These are phyloP conservation scores for Limosa lapponica DNA, from an alignment of 2,797 vertebrate species.

Conservation along the genomic window DNA sequence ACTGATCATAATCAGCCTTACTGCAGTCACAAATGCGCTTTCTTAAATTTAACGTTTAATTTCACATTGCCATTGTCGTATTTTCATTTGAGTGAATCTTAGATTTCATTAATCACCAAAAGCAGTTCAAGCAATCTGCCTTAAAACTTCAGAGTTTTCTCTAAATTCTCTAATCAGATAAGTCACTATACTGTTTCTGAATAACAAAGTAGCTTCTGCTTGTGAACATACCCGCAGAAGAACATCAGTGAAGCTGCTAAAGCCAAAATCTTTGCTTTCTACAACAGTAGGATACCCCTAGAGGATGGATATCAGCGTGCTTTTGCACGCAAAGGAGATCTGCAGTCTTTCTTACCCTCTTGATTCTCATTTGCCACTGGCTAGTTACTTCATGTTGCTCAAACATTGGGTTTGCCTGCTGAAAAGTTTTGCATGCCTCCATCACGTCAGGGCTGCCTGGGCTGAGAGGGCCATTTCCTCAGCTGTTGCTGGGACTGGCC, in stretches of 20 bases:
- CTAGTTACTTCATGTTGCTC: neutral
- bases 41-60: neutral
- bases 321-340: neutral
- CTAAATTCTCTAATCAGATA: neutral
- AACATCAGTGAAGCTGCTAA: neutral
- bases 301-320: accelerated
- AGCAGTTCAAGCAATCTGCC: neutral
- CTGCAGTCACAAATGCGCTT: neutral
- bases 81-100: neutral
- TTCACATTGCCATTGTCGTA: neutral
- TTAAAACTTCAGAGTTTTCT: neutral
- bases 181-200: neutral
- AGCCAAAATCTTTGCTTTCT: neutral
- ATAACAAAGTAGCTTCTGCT: neutral
- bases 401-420: neutral
- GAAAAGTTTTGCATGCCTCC: neutral
- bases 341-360: neutral
- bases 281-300: accelerated
- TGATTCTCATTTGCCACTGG: neutral
- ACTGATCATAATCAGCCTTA: neutral
- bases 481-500: neutral
- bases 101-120: neutral
- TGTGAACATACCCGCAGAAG: neutral
- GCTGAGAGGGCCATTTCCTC: accelerated
- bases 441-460: accelerated